A percentile compares a stretch with the other conserved stretches of the same genome.
Evolutionary conservation across 2,888 invertebrate species (phyloP).

Genomic region (Lycophotia porphyrea): DNA sequence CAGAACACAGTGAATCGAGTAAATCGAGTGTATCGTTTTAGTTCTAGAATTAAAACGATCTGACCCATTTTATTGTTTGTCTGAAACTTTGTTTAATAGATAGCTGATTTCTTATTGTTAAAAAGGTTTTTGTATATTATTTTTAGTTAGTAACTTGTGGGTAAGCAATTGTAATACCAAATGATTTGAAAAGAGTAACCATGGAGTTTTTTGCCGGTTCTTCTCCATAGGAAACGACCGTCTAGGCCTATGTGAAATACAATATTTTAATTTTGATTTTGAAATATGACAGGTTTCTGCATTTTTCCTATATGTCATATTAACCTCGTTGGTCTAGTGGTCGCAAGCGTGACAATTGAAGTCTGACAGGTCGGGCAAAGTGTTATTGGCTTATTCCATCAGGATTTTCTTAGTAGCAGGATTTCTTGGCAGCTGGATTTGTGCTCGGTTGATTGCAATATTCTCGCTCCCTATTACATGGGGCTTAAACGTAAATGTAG

Average conservation of each 20-base stretch:
- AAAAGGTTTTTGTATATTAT: not conserved
- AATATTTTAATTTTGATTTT: too few species aligned
- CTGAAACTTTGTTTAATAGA: not conserved
- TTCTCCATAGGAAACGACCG: too few species aligned
- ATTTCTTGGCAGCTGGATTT: not conserved
- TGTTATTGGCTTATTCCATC: not conserved
- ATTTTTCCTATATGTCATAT: too few species aligned
- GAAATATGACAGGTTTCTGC: not conserved
- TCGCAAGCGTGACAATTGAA: too few species aligned
- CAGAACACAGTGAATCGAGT: too few species aligned
- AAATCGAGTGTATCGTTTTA: too few species aligned
- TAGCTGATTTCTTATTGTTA: not conserved
- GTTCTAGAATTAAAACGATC: not conserved
- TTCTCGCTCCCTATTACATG: not conserved
- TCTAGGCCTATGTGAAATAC: too few species aligned
- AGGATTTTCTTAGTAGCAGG: not conserved
- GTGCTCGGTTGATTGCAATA: not conserved
- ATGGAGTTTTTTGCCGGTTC: too few species aligned
- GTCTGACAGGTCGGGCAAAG: not conserved
- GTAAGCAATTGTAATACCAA: too few species aligned
- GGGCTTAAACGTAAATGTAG: not conserved
- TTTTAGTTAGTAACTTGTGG: not conserved
- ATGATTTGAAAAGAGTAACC: too few species aligned
- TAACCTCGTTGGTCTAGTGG: not conserved
- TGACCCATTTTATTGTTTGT: slow-evolving; percentile 27